Conservation (phyloP, 1,140 invertebrate genomes). For the Helicoverpa zea region DNA sequence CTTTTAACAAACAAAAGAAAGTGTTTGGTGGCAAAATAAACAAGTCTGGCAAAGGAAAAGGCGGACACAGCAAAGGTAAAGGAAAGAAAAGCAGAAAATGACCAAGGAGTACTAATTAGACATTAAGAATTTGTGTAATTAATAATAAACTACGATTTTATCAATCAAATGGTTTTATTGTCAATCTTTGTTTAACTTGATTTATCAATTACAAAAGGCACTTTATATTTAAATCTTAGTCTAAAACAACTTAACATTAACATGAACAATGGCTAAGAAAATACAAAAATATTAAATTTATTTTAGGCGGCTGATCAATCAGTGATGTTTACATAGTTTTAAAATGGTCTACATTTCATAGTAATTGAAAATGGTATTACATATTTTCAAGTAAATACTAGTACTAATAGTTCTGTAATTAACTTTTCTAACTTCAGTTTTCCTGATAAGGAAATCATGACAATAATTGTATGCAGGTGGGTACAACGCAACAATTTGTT, state of each 20-base stretch:
- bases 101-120: neutral
- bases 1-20: constrained; percentile 68
- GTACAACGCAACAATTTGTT: no score
- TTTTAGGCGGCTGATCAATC: neutral
- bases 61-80: constrained; percentile 56
- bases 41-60: constrained; percentile 66
- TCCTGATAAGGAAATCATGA: no score
- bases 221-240: constrained; percentile 12
- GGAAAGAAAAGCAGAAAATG: constrained; percentile 40
- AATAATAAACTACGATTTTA: constrained; percentile 16
- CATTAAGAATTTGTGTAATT: constrained; percentile 19
- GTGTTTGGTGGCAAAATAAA: constrained; percentile 81
- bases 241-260: constrained; percentile 20
- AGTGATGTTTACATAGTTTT: neutral
- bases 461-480: no score
- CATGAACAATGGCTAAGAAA: constrained; percentile 4
- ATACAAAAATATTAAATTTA: constrained; percentile 15
- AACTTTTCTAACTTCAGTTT: no score
- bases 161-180: constrained; percentile 27
- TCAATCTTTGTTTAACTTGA: constrained; percentile 28
- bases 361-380: neutral
- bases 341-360: neutral
- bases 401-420: no score
- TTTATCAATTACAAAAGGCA: constrained; percentile 31
- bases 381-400: no score